Percentiles rank a stretch among this genome's conserved stretches.
These are phyloP conservation scores for Lepidurus apus DNA, from an alignment of 1,140 invertebrate species.

Conservation along the genomic window DNA sequence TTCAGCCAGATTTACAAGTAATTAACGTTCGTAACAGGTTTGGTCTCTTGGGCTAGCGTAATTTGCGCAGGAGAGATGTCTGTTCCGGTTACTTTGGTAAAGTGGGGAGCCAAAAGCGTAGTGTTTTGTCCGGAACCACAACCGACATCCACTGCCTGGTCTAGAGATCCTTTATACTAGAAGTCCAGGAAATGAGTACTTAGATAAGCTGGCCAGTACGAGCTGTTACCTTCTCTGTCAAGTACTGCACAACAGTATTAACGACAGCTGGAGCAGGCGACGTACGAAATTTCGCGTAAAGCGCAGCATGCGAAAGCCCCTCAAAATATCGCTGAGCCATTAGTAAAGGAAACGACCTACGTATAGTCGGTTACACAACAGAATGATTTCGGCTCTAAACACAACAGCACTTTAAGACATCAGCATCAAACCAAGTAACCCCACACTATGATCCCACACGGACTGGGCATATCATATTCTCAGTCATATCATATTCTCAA, in stretches of 20 bases:
- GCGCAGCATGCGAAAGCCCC: background rate
- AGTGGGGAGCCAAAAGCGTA: constrained; percentile 43
- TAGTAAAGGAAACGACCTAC: background rate
- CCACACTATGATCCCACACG: too few species aligned
- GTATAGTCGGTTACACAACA: background rate
- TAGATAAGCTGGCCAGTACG: background rate
- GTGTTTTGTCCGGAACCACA: constrained; percentile 52
- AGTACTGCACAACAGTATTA: background rate
- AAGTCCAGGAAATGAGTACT: background rate
- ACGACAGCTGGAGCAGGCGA: background rate
- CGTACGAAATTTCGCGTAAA: background rate
- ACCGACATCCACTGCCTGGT: constrained; percentile 44
- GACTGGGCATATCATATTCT: too few species aligned
- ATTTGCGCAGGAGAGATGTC: constrained; percentile 46
- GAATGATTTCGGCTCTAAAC: too few species aligned
- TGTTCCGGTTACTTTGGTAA: constrained; percentile 45
- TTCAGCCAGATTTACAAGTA: constrained; percentile 32
- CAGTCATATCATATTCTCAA: too few species aligned
- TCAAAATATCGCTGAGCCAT: constrained; percentile 3
- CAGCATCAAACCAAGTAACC: too few species aligned
- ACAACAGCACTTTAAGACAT: too few species aligned
- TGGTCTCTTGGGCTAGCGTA: constrained; percentile 41
- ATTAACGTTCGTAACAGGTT: constrained; percentile 39
- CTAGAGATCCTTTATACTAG: background rate
- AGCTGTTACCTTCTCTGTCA: background rate